Conservation (phyloP, 1,140 invertebrate genomes). For the Drosophila quadrilineata region DNA sequence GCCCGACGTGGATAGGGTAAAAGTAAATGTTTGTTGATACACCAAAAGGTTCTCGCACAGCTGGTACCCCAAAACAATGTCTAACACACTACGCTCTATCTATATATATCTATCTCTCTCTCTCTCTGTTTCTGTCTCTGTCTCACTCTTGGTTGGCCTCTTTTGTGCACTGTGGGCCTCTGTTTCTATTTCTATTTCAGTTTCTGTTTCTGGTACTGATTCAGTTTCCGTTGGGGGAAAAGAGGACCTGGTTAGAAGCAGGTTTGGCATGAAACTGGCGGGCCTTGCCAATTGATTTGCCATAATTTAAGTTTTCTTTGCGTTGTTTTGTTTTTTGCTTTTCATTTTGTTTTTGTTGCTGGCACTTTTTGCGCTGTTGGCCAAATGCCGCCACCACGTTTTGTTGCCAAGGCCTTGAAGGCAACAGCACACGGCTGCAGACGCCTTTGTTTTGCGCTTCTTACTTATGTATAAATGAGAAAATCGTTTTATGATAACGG, state of each 20-base stretch:
- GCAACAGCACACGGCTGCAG: not conserved
- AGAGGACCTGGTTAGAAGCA: too few relatives aligned
- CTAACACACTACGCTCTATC: too few relatives aligned
- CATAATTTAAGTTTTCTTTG: slow-evolving; percentile 73
- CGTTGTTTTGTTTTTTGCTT: slow-evolving; percentile 2
- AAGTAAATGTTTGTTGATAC: slow-evolving; percentile 45
- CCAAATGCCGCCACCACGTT: slow-evolving; percentile 32
- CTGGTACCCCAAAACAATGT: slow-evolving; percentile 26
- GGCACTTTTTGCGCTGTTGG: too few relatives aligned
- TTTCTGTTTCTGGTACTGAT: slow-evolving; percentile 5
- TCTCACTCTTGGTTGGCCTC: not conserved
- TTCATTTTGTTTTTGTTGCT: slow-evolving; percentile 26
- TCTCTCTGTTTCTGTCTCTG: too few relatives aligned
- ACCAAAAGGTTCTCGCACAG: slow-evolving; percentile 26
- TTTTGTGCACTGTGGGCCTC: not conserved
- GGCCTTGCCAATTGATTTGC: slow-evolving; percentile 71
- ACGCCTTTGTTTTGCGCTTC: slow-evolving; percentile 23
- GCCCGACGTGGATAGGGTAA: slow-evolving; percentile 13
- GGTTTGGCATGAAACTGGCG: not conserved
- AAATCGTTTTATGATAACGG: slow-evolving; percentile 78
- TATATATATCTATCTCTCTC: too few relatives aligned
- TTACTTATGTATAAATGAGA: slow-evolving; percentile 52
- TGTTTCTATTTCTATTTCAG: not conserved
- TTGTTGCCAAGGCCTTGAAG: slow-evolving; percentile 1
- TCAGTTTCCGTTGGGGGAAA: slow-evolving; percentile 35